Conservation (phyloP, 2,888 invertebrate species). For the Euphydryas editha region DNA sequence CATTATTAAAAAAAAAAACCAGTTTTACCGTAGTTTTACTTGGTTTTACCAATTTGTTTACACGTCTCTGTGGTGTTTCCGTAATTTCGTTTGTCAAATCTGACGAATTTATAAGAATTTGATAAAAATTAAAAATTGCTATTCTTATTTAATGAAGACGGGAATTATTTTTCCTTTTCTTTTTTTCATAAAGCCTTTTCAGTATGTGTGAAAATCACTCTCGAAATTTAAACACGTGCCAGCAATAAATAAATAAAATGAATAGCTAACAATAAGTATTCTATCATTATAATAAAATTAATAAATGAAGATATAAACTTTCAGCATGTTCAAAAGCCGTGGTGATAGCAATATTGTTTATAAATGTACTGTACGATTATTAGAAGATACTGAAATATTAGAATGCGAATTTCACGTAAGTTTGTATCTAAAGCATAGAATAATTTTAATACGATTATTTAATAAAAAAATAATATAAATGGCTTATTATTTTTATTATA, state of each 20-base stretch:
- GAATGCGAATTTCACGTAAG: conserved; percentile 94
- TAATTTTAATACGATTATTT: not conserved
- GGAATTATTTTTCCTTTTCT: conserved; percentile 16
- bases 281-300: no score
- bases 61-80: not conserved
- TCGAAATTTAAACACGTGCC: not conserved
- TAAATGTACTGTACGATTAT: conserved; percentile 93
- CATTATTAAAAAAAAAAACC: no score
- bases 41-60: not conserved
- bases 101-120: conserved; percentile 22
- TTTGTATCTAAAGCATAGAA: conserved; percentile 37
- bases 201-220: not conserved
- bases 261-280: conserved; percentile 19
- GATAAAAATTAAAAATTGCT: no score
- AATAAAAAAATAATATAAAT: not conserved
- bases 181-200: not conserved
- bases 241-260: conserved; percentile 14
- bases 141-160: conserved; percentile 12
- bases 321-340: conserved; percentile 85
- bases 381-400: conserved; percentile 95
- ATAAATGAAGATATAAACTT: conserved; percentile 17
- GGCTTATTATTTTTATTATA: not conserved
- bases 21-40: no score
- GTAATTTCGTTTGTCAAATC: conserved; percentile 17
- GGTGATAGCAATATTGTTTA: conserved; percentile 92